Percentiles rank a stretch among this genome's conserved stretches.
Conservation (phyloP, 2,888 invertebrate species). For the Campoletis raptor region DNA sequence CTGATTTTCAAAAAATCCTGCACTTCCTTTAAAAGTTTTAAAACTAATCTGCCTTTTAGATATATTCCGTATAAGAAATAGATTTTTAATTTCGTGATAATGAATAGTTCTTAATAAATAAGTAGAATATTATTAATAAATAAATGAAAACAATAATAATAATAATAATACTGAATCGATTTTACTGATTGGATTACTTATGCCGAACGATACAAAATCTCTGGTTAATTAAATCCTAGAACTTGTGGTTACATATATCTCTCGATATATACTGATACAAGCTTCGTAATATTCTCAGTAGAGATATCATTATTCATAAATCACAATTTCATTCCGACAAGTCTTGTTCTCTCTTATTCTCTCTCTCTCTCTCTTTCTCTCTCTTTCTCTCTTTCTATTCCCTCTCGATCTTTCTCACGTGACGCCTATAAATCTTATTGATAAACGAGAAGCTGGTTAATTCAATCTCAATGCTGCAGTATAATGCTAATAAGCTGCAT, state of each 20-base stretch:
- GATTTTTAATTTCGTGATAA: background rate
- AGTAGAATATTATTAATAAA: conserved; percentile 1
- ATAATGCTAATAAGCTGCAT: conserved; percentile 40
- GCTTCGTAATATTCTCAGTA: conserved; percentile 57
- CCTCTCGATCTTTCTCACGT: conserved; percentile 6
- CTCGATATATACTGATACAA: conserved; percentile 24
- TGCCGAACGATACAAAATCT: conserved; percentile 21
- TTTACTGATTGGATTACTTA: conserved; percentile 39
- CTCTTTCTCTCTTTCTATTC: conserved; percentile 9
- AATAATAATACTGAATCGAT: conserved; percentile 24
- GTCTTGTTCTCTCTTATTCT: conserved; percentile 2
- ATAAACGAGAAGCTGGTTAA: conserved; percentile 67
- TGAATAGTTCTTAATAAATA: background rate
- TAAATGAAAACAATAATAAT: conserved; percentile 2
- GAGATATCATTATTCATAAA: conserved; percentile 68
- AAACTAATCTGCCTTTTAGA: background rate
- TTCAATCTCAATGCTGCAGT: conserved; percentile 61
- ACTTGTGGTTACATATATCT: conserved; percentile 36
- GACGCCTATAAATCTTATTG: conserved; percentile 63
- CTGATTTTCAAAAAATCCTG: too few relatives aligned
- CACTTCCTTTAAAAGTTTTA: background rate
- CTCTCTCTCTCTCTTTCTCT: conserved; percentile 9
- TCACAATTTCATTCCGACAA: conserved; percentile 64
- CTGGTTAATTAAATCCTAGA: conserved; percentile 64
- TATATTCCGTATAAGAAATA: background rate